A percentile compares a stretch with the other conserved stretches of the same genome.
phyloP scores from a whole-genome alignment of 1,140 invertebrate species.

The Octopus sinensis region DNA sequence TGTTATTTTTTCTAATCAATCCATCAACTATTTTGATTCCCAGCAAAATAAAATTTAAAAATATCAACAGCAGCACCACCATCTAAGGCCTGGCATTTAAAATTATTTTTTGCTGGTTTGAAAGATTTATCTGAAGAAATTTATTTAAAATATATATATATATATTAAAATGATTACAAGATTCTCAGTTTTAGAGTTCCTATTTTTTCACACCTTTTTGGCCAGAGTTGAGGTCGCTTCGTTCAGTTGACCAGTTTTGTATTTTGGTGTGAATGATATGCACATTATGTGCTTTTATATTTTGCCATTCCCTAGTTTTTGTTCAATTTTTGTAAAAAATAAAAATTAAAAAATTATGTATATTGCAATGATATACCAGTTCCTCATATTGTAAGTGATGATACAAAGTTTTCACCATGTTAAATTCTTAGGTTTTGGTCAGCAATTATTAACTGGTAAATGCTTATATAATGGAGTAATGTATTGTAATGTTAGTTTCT shows the following conservation, averaged over 20 bases:
- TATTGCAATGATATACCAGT: constrained; percentile 35
- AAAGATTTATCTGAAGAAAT: constrained; percentile 23
- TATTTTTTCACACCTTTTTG: constrained; percentile 23
- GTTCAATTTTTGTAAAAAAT: constrained; percentile 32
- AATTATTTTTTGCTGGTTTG: constrained; percentile 18
- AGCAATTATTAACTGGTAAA: constrained; percentile 16
- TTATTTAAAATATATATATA: constrained; percentile 24
- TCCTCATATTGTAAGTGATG: not conserved
- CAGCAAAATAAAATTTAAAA: constrained; percentile 12
- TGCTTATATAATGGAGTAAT: not conserved
- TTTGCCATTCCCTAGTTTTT: constrained; percentile 41
- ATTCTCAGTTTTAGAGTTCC: constrained; percentile 24
- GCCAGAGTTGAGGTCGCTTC: not conserved
- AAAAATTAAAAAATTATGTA: not conserved
- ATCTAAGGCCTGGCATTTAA: constrained; percentile 14
- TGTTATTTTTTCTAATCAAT: constrained; percentile 37
- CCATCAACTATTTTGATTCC: constrained; percentile 15
- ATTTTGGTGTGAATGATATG: constrained; percentile 13
- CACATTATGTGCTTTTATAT: constrained; percentile 30
- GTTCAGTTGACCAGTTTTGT: constrained; percentile 1
- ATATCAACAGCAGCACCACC: constrained; percentile 11
- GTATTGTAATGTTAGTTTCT: constrained; percentile 10
- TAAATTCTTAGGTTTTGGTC: not conserved
- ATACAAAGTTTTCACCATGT: not conserved
- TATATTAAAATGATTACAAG: not conserved